phyloP scores from a whole-genome alignment of 2,113 vertebrate species.

The Mesembrinibis cayennensis region DNA sequence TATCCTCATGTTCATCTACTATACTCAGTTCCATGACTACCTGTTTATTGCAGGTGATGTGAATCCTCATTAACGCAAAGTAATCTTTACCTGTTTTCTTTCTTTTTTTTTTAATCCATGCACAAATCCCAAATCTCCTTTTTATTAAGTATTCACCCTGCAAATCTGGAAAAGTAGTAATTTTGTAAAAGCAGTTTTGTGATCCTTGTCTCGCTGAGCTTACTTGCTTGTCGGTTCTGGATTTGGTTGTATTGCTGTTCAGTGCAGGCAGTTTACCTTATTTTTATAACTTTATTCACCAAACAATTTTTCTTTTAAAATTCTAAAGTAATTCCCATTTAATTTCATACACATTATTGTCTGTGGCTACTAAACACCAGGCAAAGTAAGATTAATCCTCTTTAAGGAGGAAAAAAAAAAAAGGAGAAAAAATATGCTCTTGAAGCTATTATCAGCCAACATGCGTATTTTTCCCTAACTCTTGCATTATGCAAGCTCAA shows the following conservation, averaged over 20 bases:
- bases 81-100: not conserved
- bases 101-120: not conserved
- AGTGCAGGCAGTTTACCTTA: not conserved
- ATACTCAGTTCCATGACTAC: not conserved
- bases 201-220: not conserved
- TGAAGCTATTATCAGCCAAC: not conserved
- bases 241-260: not conserved
- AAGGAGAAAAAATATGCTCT: not conserved
- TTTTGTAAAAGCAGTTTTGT: not conserved
- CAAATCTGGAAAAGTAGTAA: not conserved
- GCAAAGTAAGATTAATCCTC: conserved; percentile 41
- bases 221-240: not conserved
- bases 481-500: not conserved
- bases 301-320: conserved; percentile 24
- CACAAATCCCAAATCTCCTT: not conserved
- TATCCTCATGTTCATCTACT: not conserved
- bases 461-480: not conserved
- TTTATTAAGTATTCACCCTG: not conserved
- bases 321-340: conserved; percentile 5
- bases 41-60: not conserved
- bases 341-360: conserved; percentile 40
- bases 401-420: not conserved
- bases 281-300: not conserved
- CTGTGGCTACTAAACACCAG: conserved; percentile 10
- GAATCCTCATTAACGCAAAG: not conserved